Conservation (phyloP, 2,888 invertebrate species). For the Falcaria lacertinaria region DNA sequence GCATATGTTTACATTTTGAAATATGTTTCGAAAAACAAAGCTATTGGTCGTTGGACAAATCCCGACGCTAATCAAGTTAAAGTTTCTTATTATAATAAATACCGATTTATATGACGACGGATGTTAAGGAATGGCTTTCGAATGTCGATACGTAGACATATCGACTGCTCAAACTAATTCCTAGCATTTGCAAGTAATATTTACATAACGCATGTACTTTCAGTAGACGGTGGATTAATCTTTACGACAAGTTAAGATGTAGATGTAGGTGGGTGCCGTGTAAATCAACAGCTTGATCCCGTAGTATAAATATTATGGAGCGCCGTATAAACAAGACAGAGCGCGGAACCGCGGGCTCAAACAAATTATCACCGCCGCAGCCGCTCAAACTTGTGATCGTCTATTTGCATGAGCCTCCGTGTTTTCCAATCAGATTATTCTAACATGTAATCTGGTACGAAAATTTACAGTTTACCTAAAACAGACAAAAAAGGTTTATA, state of each 20-base stretch:
- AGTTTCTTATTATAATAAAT: too few relatives aligned
- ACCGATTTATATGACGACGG: too few relatives aligned
- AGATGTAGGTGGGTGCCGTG: slow-evolving; percentile 33
- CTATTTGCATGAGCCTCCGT: slow-evolving; percentile 30
- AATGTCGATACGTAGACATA: neutral
- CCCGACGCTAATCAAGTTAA: too few relatives aligned
- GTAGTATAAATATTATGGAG: slow-evolving; percentile 59
- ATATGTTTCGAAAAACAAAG: too few relatives aligned
- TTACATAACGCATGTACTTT: neutral
- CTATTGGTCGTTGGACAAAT: too few relatives aligned
- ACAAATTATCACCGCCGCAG: slow-evolving; percentile 57
- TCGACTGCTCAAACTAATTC: neutral
- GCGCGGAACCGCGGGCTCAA: slow-evolving; percentile 38
- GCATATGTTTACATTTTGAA: too few relatives aligned
- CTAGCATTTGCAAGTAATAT: neutral
- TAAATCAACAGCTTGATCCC: slow-evolving; percentile 50
- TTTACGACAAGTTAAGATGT: slow-evolving; percentile 43
- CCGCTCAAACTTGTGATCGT: slow-evolving; percentile 50
- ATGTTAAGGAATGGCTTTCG: too few relatives aligned
- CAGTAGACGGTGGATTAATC: slow-evolving; percentile 22
- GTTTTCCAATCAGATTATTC: slow-evolving; percentile 4
- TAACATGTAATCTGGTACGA: too few relatives aligned
- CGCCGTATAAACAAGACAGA: slow-evolving; percentile 39
- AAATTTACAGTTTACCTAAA: too few relatives aligned
- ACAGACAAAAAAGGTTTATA: too few relatives aligned